Conservation (phyloP, 2,888 invertebrate species). For the Vesta saturnalis region DNA sequence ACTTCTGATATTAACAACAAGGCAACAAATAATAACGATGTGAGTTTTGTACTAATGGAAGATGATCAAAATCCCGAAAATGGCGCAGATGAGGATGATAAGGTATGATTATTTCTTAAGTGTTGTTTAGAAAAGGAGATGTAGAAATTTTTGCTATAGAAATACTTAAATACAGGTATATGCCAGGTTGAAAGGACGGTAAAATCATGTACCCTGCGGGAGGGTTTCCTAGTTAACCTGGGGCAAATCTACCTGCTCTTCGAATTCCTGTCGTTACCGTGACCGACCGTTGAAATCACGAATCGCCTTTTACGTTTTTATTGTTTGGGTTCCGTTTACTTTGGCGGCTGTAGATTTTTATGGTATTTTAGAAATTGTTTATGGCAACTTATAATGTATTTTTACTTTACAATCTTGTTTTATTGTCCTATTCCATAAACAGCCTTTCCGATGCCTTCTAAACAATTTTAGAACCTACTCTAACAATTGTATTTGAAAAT, state of each 20-base stretch:
- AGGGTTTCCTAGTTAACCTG: slow-evolving; percentile 61
- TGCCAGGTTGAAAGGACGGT: slow-evolving; percentile 29
- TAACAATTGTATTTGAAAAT: too few relatives aligned
- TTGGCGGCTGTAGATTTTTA: background rate
- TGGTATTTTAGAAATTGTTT: slow-evolving; percentile 17
- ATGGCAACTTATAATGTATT: slow-evolving; percentile 5
- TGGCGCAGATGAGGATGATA: slow-evolving; percentile 56
- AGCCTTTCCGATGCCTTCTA: background rate
- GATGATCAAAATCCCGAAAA: slow-evolving; percentile 55
- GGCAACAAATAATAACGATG: slow-evolving; percentile 60
- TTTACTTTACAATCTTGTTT: slow-evolving; percentile 12
- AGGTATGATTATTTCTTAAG: slow-evolving; percentile 51
- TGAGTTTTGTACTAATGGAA: slow-evolving; percentile 63
- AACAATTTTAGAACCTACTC: too few relatives aligned
- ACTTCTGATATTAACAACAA: slow-evolving; percentile 54
- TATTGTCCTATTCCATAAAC: background rate
- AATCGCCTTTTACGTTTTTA: slow-evolving; percentile 22
- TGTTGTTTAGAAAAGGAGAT: background rate
- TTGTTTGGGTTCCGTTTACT: slow-evolving; percentile 21
- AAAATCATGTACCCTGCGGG: slow-evolving; percentile 55
- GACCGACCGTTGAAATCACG: slow-evolving; percentile 50
- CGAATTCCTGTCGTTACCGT: slow-evolving; percentile 49
- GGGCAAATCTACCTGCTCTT: slow-evolving; percentile 52
- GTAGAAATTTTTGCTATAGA: slow-evolving; percentile 16
- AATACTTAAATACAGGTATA: too few relatives aligned